These are phyloP conservation scores for Trichosurus vulpecula DNA, from an alignment of 2,797 vertebrate species.

Conservation along the genomic window DNA sequence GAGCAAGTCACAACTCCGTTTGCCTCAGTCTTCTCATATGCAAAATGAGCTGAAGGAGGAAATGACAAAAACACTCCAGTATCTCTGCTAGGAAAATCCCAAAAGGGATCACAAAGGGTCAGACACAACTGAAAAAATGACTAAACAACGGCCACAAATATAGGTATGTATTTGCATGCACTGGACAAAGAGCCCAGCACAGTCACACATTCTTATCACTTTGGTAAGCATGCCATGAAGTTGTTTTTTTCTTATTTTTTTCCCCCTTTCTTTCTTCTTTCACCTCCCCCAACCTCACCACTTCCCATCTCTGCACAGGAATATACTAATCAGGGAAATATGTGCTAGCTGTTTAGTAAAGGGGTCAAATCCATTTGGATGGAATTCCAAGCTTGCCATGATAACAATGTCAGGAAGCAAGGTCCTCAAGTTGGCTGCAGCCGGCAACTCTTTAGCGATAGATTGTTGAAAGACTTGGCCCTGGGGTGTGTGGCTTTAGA, in stretches of 20 bases:
- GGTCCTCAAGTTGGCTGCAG: conserved; percentile 74
- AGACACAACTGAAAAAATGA: background rate
- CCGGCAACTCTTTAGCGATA: conserved; percentile 57
- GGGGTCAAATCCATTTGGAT: conserved; percentile 87
- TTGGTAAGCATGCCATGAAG: conserved; percentile 36
- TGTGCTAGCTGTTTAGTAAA: conserved; percentile 79
- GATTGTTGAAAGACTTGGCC: conserved; percentile 76
- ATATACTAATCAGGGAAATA: conserved; percentile 85
- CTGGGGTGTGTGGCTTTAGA: conserved; percentile 51
- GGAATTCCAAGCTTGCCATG: conserved; percentile 82
- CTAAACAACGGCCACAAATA: background rate
- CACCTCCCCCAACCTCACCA: conserved; percentile 54
- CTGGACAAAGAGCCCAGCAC: conserved; percentile 3
- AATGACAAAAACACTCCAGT: background rate
- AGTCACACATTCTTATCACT: background rate
- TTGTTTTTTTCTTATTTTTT: conserved; percentile 34
- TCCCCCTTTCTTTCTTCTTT: conserved; percentile 56
- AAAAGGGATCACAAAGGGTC: background rate
- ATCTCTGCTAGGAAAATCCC: background rate
- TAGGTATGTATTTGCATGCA: background rate
- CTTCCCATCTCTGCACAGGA: conserved; percentile 78
- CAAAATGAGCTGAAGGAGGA: background rate
- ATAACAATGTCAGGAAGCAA: conserved; percentile 86
- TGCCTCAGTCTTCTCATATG: background rate
- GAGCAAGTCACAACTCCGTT: background rate